Base-by-base conservation (phyloP, 2,797 vertebrate species). In the Macropus fuliginosus region DNA sequence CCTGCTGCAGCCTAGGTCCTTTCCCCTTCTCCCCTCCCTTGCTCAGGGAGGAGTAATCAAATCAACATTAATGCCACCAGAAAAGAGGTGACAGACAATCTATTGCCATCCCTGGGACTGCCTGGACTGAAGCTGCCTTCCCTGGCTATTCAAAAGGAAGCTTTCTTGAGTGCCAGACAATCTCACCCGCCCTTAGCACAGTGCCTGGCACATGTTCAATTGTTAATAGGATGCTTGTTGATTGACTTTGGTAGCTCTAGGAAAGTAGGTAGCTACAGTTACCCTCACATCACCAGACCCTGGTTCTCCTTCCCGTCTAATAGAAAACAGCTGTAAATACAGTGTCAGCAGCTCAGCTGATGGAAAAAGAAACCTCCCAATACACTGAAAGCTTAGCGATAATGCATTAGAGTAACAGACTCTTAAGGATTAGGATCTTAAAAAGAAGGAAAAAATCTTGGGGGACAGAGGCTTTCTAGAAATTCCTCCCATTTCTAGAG, bases 161-260 rank as follows among this genome's bases (percentile, higher is more conserved):
- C 24, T 87, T 87, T 40, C 40, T 50, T 87, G 40, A 27, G 74
- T 9, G 40, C 74, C 74, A 50, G n/a, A 87, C 31, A 10, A 34
- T 87, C 74, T 87, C 74, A 50, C 10, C 92, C 95, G 91, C 62
- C 57, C 66, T 91, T 91, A 54, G 66, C 31, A 28, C 27, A 24
- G 56, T 29, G 8, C 91, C 93, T 55, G 5, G 31, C 52, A 55
- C 34, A 92, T 52, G 81, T 90, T 27, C 18, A 90, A 16, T 57
- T 56, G 29, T 93, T 92, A 55, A 31, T 66, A 57, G 90, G n/a
- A 40, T 34, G 74, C 5, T 55, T 46, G 90, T 55, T 94, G 93
- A 95, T 95, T 92, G 54, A 55, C n/a, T 87, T 28, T 55, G n/a
- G 90, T 55, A 91, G 91, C 54, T 56, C 62, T 6, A 56, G 40